Conservation (phyloP, 2,888 invertebrate species). For the Drosophila anceps region DNA sequence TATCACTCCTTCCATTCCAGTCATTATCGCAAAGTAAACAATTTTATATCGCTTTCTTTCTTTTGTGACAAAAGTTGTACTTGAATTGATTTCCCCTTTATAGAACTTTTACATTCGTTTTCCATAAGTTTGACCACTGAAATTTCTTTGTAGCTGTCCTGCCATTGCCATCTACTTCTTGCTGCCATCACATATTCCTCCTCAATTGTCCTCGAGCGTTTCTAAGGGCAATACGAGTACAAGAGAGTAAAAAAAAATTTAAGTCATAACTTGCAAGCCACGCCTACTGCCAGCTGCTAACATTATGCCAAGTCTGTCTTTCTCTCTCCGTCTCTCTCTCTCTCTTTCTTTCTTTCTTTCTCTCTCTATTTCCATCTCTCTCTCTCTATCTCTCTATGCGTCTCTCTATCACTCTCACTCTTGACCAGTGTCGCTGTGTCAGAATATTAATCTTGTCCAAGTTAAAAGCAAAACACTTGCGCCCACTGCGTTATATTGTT, state of each 20-base stretch:
- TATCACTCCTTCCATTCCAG: too few relatives aligned
- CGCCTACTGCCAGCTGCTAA: constrained; percentile 38
- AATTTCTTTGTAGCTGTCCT: background rate
- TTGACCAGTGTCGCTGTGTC: constrained; percentile 40
- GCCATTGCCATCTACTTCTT: constrained; percentile 5
- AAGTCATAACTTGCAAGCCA: constrained; percentile 59
- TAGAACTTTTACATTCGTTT: constrained; percentile 14
- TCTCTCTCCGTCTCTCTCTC: background rate
- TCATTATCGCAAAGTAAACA: too few relatives aligned
- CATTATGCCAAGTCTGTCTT: constrained; percentile 45
- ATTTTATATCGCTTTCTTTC: too few relatives aligned
- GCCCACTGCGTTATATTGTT: constrained; percentile 55
- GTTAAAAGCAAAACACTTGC: constrained; percentile 69
- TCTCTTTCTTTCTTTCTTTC: background rate
- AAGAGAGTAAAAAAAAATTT: constrained; percentile 15
- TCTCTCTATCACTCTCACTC: constrained; percentile 4
- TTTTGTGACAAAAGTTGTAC: background rate
- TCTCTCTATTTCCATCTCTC: background rate
- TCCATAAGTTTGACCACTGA: constrained; percentile 27
- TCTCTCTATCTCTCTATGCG: background rate
- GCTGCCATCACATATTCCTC: constrained; percentile 22
- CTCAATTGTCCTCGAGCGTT: constrained; percentile 16
- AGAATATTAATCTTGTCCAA: constrained; percentile 59
- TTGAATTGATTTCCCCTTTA: constrained; percentile 24
- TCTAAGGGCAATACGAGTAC: constrained; percentile 3